Percentiles rank a stretch among this genome's conserved stretches.
phyloP scores from a whole-genome alignment of 1,140 invertebrate genomes.

The Dinoponera quadriceps region DNA sequence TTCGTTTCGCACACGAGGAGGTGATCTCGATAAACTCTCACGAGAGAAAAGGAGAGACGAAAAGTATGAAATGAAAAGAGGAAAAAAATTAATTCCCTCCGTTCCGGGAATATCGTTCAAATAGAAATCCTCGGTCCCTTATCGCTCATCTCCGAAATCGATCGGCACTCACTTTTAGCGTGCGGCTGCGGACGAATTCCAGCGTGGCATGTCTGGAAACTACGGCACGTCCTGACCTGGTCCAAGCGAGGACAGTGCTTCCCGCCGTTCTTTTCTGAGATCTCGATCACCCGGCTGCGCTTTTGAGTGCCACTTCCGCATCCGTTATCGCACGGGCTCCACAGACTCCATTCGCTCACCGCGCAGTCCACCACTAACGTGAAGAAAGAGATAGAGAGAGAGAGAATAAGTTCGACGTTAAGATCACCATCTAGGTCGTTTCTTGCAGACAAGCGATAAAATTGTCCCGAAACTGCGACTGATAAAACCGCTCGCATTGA shows the following conservation, averaged over 20 bases:
- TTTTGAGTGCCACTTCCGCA: conserved; percentile 92
- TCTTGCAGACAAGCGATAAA: conserved; percentile 28
- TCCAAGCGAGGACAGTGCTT: conserved; percentile 90
- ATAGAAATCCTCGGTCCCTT: background rate
- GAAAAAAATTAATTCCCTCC: background rate
- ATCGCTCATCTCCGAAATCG: background rate
- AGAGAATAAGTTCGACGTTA: conserved; percentile 25
- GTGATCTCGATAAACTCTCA: too few relatives aligned
- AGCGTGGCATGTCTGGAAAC: conserved; percentile 87
- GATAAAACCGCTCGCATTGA: background rate
- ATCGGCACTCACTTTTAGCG: conserved; percentile 56
- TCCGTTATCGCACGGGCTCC: conserved; percentile 91
- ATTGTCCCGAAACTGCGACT: conserved; percentile 8
- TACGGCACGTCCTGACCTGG: conserved; percentile 91
- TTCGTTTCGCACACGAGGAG: too few relatives aligned
- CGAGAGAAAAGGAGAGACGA: too few relatives aligned
- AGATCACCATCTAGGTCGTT: conserved; percentile 36
- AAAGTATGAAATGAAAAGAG: too few relatives aligned
- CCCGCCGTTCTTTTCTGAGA: conserved; percentile 90
- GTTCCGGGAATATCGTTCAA: conserved; percentile 2
- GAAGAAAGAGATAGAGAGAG: conserved; percentile 54
- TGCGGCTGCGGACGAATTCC: conserved; percentile 85
- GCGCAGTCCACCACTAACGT: conserved; percentile 91
- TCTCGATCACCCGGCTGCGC: conserved; percentile 87
- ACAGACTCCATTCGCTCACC: conserved; percentile 91